These are phyloP conservation scores for Vanessa atalanta DNA, from an alignment of 1,140 invertebrate species.

Conservation along the genomic window DNA sequence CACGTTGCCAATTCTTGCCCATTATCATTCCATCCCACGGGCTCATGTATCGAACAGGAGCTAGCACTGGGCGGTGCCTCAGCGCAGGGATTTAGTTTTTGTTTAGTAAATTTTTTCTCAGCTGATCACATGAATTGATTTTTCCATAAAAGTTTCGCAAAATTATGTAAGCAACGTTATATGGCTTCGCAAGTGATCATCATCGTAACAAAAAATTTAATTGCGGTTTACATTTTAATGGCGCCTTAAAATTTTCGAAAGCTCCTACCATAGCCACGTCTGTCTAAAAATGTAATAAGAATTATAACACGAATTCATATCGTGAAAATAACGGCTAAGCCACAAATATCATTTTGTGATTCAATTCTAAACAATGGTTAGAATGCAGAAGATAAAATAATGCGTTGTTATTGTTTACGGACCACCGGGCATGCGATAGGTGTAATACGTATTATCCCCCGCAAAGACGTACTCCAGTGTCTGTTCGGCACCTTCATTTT, in stretches of 20 bases:
- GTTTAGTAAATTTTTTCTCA: constrained; percentile 55
- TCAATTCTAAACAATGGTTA: constrained; percentile 51
- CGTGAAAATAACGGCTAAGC: constrained; percentile 41
- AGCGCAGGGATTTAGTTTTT: constrained; percentile 64
- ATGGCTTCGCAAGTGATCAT: constrained; percentile 27
- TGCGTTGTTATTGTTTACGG: constrained; percentile 70
- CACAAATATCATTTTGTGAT: constrained; percentile 40
- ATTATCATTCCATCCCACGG: constrained; percentile 71
- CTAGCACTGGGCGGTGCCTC: constrained; percentile 57
- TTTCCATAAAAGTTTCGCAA: constrained; percentile 35
- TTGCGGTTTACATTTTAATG: constrained; percentile 11
- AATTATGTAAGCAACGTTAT: constrained; percentile 33
- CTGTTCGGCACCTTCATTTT: constrained; percentile 56
- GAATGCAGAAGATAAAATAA: constrained; percentile 65
- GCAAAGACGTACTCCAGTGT: constrained; percentile 55
- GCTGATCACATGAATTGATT: constrained; percentile 53
- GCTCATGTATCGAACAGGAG: constrained; percentile 69
- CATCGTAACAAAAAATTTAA: constrained; percentile 1
- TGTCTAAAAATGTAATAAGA: neutral
- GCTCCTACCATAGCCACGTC: neutral
- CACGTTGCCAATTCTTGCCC: constrained; percentile 66
- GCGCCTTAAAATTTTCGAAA: constrained; percentile 2
- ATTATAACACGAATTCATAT: neutral
- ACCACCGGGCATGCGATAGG: constrained; percentile 62
- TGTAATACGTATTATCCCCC: constrained; percentile 58